Evolutionary conservation across 2,888 invertebrate genomes (phyloP).

Genomic region (Subacronicta megacephala): DNA sequence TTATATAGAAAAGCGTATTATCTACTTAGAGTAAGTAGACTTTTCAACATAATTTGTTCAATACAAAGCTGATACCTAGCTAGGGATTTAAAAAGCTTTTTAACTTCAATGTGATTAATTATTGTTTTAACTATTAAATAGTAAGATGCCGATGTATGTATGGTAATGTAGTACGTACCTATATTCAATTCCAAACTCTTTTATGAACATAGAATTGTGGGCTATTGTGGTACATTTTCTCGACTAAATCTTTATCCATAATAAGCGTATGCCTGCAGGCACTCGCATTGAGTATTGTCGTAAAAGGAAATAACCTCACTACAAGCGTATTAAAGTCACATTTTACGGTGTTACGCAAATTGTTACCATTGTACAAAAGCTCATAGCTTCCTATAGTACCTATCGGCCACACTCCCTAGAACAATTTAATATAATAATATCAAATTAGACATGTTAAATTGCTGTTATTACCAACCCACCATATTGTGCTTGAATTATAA

Average conservation of each 20-base stretch:
- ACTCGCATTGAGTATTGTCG: slow-evolving; percentile 26
- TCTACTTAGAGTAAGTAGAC: too few relatives aligned
- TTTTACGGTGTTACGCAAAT: slow-evolving; percentile 26
- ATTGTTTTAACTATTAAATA: too few relatives aligned
- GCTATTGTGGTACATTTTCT: slow-evolving; percentile 41
- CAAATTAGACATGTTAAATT: slow-evolving; percentile 40
- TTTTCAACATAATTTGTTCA: too few relatives aligned
- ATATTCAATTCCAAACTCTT: too few relatives aligned
- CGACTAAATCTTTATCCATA: slow-evolving; percentile 15
- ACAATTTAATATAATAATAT: slow-evolving; percentile 35
- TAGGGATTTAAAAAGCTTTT: too few relatives aligned
- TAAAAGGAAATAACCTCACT: slow-evolving; percentile 50
- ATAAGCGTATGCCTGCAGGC: slow-evolving; percentile 28
- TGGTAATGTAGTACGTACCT: slow-evolving; percentile 6
- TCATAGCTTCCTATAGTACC: slow-evolving; percentile 1
- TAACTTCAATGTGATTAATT: too few relatives aligned
- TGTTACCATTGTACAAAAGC: slow-evolving; percentile 4
- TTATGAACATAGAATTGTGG: slow-evolving; percentile 19
- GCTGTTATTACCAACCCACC: slow-evolving; percentile 31
- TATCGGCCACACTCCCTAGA: slow-evolving; percentile 18
- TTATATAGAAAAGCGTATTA: background rate
- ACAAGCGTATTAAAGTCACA: slow-evolving; percentile 15
- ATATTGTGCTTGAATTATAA: slow-evolving; percentile 17
- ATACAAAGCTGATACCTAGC: too few relatives aligned
- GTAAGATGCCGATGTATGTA: too few relatives aligned